These are phyloP conservation scores for Arge pagana DNA, from an alignment of 2,888 invertebrate species.

Conservation along the genomic window DNA sequence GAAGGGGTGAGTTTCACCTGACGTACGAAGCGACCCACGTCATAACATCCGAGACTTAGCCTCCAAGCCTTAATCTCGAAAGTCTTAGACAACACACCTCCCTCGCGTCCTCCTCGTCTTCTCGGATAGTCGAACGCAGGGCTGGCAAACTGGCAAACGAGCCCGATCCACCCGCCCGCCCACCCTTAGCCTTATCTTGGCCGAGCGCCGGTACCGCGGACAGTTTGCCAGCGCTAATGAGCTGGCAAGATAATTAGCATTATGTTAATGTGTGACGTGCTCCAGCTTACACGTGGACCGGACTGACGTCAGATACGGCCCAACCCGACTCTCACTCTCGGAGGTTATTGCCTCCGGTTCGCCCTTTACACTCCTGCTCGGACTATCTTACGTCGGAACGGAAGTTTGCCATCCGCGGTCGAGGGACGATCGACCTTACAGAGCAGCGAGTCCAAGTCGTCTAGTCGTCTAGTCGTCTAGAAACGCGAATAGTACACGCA, in stretches of 20 bases:
- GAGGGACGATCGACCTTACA: conserved; percentile 16
- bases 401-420: too few species aligned
- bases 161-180: conserved; percentile 30
- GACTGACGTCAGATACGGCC: conserved; percentile 43
- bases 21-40: conserved; percentile 39
- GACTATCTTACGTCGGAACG: conserved; percentile 50
- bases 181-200: conserved; percentile 54
- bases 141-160: not conserved
- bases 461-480: too few species aligned
- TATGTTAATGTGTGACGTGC: conserved; percentile 56
- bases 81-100: conserved; percentile 30
- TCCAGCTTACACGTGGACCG: conserved; percentile 35
- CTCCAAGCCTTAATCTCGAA: conserved; percentile 41
- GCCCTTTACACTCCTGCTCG: conserved; percentile 44
- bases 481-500: too few species aligned
- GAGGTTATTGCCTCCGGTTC: conserved; percentile 33
- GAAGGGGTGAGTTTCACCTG: conserved; percentile 30
- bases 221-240: conserved; percentile 57
- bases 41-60: conserved; percentile 35
- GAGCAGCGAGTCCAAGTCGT: too few species aligned
- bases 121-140: conserved; percentile 9
- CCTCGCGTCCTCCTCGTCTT: conserved; percentile 24
- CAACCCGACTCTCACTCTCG: conserved; percentile 36
- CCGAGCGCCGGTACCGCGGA: conserved; percentile 53
- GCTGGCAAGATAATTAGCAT: conserved; percentile 58